phyloP scores from a whole-genome alignment of 2,797 vertebrate species.

The Lacerta bilineata region DNA sequence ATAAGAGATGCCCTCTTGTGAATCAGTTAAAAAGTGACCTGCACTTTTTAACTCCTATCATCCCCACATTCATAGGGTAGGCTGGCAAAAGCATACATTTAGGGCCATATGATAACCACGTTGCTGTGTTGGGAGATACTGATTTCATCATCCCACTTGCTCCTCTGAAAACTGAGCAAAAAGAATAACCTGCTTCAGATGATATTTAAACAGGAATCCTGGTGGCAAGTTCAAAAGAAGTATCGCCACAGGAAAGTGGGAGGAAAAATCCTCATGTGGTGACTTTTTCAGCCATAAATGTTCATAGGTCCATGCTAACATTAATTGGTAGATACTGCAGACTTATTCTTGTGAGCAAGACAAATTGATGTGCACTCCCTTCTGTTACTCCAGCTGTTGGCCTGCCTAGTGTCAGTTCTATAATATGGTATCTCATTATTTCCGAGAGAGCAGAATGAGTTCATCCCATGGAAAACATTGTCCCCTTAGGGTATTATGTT shows the following conservation, averaged over 20 bases:
- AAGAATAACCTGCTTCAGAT: background rate
- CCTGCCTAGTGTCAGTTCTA: background rate
- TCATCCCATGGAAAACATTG: background rate
- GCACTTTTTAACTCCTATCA: too few relatives aligned
- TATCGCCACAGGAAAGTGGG: too few relatives aligned
- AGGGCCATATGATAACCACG: background rate
- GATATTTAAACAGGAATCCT: background rate
- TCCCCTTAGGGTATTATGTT: slow-evolving; percentile 1
- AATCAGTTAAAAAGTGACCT: too few relatives aligned
- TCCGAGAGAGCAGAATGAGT: slow-evolving; percentile 8
- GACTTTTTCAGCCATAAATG: background rate
- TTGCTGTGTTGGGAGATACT: background rate
- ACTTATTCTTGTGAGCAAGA: background rate
- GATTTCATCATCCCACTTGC: too few relatives aligned
- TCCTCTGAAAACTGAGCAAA: background rate
- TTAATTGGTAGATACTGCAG: background rate
- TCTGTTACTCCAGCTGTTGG: background rate
- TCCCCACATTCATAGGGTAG: too few relatives aligned
- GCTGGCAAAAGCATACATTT: background rate
- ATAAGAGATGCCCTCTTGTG: too few relatives aligned
- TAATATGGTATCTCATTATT: slow-evolving; percentile 6
- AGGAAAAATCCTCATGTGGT: too few relatives aligned
- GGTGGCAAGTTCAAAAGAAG: background rate
- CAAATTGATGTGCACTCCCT: background rate
- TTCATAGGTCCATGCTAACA: too few relatives aligned